Percentiles rank a stretch among this genome's conserved stretches.
Evolutionary conservation across 1,140 invertebrate genomes (phyloP).

Genomic region (Leucophenga varia): DNA sequence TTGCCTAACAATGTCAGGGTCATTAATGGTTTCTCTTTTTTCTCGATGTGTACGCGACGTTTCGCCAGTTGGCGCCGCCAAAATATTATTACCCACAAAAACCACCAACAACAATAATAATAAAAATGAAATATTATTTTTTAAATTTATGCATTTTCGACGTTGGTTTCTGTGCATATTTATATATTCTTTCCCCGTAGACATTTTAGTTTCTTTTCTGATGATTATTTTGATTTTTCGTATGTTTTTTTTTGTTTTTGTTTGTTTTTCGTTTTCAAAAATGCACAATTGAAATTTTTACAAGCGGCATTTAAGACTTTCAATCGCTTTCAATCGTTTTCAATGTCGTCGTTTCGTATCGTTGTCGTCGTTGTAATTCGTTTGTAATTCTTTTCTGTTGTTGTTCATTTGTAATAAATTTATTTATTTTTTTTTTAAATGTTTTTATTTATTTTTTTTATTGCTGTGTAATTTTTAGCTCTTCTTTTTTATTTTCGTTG

Average conservation of each 20-base stretch:
- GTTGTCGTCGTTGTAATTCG: too few relatives aligned
- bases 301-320: too few relatives aligned
- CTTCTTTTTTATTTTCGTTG: conserved; percentile 13
- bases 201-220: background rate
- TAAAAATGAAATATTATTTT: background rate
- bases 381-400: conserved; percentile 15
- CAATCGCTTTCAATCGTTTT: conserved; percentile 7
- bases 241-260: conserved; percentile 6
- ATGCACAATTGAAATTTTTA: too few relatives aligned
- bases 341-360: conserved; percentile 20
- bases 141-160: background rate
- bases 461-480: conserved; percentile 9
- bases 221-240: conserved; percentile 2
- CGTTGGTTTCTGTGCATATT: too few relatives aligned
- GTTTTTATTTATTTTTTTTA: conserved; percentile 4
- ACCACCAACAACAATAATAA: conserved; percentile 5
- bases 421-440: conserved; percentile 6
- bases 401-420: conserved; percentile 3
- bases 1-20: conserved; percentile 41
- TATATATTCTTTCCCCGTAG: background rate
- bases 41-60: conserved; percentile 44
- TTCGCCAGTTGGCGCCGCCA: conserved; percentile 21
- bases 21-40: conserved; percentile 45
- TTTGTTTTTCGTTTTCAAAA: too few relatives aligned
- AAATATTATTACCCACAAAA: conserved; percentile 26